These are phyloP conservation scores for Bubalus kerabau DNA, from an alignment of 2,113 vertebrate species.

Conservation along the genomic window DNA sequence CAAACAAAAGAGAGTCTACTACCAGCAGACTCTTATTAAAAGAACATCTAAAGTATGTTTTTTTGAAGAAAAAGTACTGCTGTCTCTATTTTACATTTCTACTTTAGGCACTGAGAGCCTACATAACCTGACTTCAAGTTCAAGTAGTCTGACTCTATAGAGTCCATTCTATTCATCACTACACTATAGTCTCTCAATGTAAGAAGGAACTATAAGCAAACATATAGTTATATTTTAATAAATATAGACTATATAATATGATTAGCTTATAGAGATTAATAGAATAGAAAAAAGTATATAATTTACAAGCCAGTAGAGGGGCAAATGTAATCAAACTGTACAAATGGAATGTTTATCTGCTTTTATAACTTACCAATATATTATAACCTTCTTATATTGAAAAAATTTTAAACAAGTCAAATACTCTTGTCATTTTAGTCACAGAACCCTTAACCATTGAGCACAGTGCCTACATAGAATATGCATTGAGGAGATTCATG, in stretches of 20 bases:
- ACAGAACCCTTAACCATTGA: not conserved
- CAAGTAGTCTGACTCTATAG: not conserved
- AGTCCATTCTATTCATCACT: not conserved
- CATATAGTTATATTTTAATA: not conserved
- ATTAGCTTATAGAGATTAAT: not conserved
- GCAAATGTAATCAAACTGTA: not conserved
- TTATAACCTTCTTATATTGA: not conserved
- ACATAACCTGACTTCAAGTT: not conserved
- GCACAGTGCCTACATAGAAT: not conserved
- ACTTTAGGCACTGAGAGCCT: not conserved
- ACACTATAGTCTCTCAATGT: not conserved
- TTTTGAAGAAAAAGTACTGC: not conserved
- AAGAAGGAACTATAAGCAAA: conserved; percentile 6
- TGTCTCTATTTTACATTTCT: not conserved
- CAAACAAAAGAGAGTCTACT: not conserved
- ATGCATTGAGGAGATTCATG: not conserved
- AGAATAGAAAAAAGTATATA: not conserved
- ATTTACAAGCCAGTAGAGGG: not conserved
- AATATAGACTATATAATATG: not conserved
- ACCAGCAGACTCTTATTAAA: conserved; percentile 6
- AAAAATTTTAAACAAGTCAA: not conserved
- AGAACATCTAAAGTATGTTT: not conserved
- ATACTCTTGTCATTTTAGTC: not conserved
- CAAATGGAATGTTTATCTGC: not conserved
- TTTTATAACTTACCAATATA: not conserved